phyloP scores from a whole-genome alignment of 2,888 invertebrate species.

The Hirtodrosophila confusa region DNA sequence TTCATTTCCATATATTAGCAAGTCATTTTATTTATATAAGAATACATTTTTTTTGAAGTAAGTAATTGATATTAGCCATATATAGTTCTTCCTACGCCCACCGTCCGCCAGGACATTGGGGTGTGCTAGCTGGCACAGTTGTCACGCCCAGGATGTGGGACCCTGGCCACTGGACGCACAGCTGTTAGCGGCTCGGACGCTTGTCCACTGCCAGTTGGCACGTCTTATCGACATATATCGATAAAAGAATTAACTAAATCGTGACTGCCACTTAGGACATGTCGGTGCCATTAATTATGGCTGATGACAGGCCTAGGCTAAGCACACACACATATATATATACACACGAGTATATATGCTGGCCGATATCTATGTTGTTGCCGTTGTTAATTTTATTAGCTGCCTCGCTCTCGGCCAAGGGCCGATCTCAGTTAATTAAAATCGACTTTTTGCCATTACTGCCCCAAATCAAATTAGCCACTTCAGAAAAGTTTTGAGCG shows the following conservation, averaged over 20 bases:
- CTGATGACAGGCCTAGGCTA: slow-evolving; percentile 72
- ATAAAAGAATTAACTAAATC: slow-evolving; percentile 81
- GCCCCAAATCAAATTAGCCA: slow-evolving; percentile 73
- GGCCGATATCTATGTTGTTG: slow-evolving; percentile 12
- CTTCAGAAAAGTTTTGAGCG: slow-evolving; percentile 51
- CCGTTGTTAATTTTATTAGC: slow-evolving; percentile 74
- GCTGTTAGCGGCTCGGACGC: slow-evolving; percentile 49
- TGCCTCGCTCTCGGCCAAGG: slow-evolving; percentile 56
- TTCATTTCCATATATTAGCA: no score
- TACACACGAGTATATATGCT: background rate
- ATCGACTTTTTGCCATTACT: slow-evolving; percentile 79
- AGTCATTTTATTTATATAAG: no score
- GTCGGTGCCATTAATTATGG: slow-evolving; percentile 82
- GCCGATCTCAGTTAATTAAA: slow-evolving; percentile 71
- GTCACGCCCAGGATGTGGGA: slow-evolving; percentile 20
- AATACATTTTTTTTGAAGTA: no score
- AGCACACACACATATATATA: background rate
- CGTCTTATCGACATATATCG: slow-evolving; percentile 80
- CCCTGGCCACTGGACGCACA: slow-evolving; percentile 25
- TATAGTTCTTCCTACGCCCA: no score
- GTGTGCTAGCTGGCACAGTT: background rate
- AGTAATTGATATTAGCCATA: no score
- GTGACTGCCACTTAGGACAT: slow-evolving; percentile 80
- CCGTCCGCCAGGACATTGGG: no score
- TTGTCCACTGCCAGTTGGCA: slow-evolving; percentile 46